Evolutionary conservation across 2,113 vertebrate species (phyloP).

Genomic region (Phocoena sinus): DNA sequence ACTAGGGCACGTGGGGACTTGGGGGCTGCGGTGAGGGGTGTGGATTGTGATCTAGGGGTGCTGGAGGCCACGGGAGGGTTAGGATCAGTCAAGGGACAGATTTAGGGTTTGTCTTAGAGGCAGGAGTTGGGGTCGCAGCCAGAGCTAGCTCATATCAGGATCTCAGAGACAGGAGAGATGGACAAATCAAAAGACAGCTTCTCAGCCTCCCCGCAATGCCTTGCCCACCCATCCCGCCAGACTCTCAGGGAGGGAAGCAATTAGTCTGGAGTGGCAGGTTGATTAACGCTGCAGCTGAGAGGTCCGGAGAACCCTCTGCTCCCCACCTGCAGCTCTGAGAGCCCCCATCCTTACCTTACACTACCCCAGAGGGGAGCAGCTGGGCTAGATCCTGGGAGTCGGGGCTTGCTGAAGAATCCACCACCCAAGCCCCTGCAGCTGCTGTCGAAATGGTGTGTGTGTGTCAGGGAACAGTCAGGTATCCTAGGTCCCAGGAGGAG

Average conservation of each 20-base stretch:
- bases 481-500: not conserved
- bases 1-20: not conserved
- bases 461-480: too few relatives aligned
- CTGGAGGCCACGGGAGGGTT: not conserved
- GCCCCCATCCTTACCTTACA: too few relatives aligned
- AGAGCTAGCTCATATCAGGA: not conserved
- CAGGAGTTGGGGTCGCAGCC: not conserved
- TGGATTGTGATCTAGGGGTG: not conserved
- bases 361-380: too few relatives aligned
- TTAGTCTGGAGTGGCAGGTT: not conserved
- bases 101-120: not conserved
- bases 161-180: not conserved
- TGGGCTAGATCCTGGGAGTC: too few relatives aligned
- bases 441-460: rapidly evolving
- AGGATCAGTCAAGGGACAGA: not conserved
- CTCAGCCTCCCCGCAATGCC: not conserved
- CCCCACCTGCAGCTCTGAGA: not conserved
- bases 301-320: not conserved
- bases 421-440: not conserved
- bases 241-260: not conserved
- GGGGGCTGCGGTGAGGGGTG: not conserved
- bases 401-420: not conserved
- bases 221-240: rapidly evolving
- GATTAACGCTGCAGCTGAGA: not conserved
- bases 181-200: not conserved